Evolutionary conservation across 2,888 invertebrate genomes (phyloP), one percentile per base, ranked within the genome.

Genomic region (Lasioglossum calceatum): DNA sequence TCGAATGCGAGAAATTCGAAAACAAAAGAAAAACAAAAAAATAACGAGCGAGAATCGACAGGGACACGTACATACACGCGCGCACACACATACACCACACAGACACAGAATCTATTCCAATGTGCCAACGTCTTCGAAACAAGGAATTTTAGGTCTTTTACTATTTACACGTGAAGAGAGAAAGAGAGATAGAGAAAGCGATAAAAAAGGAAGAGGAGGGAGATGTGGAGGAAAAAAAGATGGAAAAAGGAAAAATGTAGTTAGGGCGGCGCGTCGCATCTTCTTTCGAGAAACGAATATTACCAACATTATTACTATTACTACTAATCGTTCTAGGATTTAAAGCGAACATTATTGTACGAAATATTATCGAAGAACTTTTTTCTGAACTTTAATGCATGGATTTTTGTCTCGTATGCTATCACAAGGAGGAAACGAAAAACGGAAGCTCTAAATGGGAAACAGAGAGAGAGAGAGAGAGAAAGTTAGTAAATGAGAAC

Each of bases 71-170:
- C 61, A 64, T 23, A 44, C 44, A 80, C 39, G 42, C 85, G 84
- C 27, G 86, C 88, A 86, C 79, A 87, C 58, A 76, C 42, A 10
- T 8, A 27, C 32, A 64, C 47, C 47, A 72, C n/a, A 72, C 85
- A 87, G 72, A 89, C 90, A 88, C 82, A 90, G 87, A 89, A 91
- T 93, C 92, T 93, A 93, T 93, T 93, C 92, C 93, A 92, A 93
- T 94, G 94, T 94, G 94, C 94, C 94, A 94, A 94, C 92, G 92
- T 92, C 91, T 92, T 92, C 92, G 90, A 91, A 85, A 47, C 84
- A 87, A 91, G 78, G 75, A 90, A 91, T 82, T 89, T 91, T 92
- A 92, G 90, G 89, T 92, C 92, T 92, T 93, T 91, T 91, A 92
- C 92, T 89, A 91, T 92, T 92, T 92, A 92, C 91, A 92, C 82